Evolutionary conservation across 2,888 invertebrate genomes (phyloP).

Genomic region (Aethes cnicana): DNA sequence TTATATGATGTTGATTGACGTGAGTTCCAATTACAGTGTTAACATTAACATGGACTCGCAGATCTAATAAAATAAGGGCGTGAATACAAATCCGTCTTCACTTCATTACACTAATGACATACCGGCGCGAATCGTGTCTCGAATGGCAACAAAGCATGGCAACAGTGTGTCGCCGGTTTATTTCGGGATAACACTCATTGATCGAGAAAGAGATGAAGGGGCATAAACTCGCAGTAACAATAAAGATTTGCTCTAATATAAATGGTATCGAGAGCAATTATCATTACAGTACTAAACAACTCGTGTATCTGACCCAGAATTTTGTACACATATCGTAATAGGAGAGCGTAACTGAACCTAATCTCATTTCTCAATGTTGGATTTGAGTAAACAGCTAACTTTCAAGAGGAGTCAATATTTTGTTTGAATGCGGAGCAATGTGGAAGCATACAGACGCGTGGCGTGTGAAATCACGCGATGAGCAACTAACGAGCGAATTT

Average conservation of each 20-base stretch:
- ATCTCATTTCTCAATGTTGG: too few species aligned
- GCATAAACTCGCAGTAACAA: conserved; percentile 9
- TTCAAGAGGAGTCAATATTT: conserved; percentile 2
- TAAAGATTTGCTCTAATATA: background rate
- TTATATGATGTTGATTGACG: too few species aligned
- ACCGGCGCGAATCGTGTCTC: conserved; percentile 14
- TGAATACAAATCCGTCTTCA: conserved; percentile 18
- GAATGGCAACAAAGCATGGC: conserved; percentile 25
- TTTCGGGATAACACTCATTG: conserved; percentile 23
- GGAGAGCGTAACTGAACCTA: too few species aligned
- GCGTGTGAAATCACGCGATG: conserved; percentile 40
- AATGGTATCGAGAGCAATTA: background rate
- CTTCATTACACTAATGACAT: conserved; percentile 19
- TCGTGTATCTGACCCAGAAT: too few species aligned
- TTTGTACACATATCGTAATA: too few species aligned
- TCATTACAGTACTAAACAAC: too few species aligned
- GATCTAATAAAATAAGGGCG: conserved; percentile 2
- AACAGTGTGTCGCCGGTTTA: conserved; percentile 21
- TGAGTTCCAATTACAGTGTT: too few species aligned
- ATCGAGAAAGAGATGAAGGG: conserved; percentile 21
- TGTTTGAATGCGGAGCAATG: conserved; percentile 1
- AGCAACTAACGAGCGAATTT: conserved; percentile 28
- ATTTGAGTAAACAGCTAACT: background rate
- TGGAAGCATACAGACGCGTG: conserved; percentile 33
- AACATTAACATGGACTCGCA: background rate